These are phyloP conservation scores for Drosophila picticornis DNA, from an alignment of 2,888 invertebrate species.

Conservation along the genomic window DNA sequence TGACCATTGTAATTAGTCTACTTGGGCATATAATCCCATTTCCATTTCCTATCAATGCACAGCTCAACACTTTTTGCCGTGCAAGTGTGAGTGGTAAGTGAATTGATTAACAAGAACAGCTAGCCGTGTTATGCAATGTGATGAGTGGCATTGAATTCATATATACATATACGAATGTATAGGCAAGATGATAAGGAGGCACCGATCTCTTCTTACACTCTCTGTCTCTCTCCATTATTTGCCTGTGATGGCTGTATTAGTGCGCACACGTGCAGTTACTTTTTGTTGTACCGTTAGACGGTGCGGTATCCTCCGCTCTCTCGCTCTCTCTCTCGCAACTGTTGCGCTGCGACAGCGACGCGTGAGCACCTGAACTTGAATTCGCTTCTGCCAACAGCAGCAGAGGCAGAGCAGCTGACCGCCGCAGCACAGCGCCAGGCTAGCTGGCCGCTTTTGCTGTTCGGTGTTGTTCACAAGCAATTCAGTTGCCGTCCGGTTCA, in stretches of 20 bases:
- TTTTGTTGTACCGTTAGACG: slow-evolving; percentile 24
- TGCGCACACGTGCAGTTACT: slow-evolving; percentile 47
- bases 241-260: slow-evolving; percentile 5
- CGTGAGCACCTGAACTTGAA: slow-evolving; percentile 56
- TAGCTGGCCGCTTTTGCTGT: slow-evolving; percentile 52
- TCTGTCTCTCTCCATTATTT: slow-evolving; percentile 30
- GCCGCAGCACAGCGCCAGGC: slow-evolving; percentile 48
- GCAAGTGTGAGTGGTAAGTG: not conserved
- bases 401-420: slow-evolving; percentile 40
- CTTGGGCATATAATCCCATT: slow-evolving; percentile 8
- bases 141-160: slow-evolving; percentile 54
- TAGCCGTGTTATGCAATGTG: slow-evolving; percentile 49
- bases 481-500: slow-evolving; percentile 83
- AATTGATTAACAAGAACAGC: slow-evolving; percentile 34
- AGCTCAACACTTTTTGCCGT: slow-evolving; percentile 7
- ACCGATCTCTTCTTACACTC: slow-evolving; percentile 13
- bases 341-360: slow-evolving; percentile 59
- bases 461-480: slow-evolving; percentile 78
- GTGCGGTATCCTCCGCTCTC: slow-evolving; percentile 9
- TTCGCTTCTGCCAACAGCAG: slow-evolving; percentile 28
- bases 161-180: slow-evolving; percentile 6
- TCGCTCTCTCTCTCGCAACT: slow-evolving; percentile 45
- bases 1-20: slow-evolving; percentile 19
- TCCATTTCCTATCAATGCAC: slow-evolving; percentile 20
- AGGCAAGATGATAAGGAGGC: slow-evolving; percentile 29